Base-by-base conservation (phyloP, 2,797 vertebrate genomes). In the Danio choprae region DNA sequence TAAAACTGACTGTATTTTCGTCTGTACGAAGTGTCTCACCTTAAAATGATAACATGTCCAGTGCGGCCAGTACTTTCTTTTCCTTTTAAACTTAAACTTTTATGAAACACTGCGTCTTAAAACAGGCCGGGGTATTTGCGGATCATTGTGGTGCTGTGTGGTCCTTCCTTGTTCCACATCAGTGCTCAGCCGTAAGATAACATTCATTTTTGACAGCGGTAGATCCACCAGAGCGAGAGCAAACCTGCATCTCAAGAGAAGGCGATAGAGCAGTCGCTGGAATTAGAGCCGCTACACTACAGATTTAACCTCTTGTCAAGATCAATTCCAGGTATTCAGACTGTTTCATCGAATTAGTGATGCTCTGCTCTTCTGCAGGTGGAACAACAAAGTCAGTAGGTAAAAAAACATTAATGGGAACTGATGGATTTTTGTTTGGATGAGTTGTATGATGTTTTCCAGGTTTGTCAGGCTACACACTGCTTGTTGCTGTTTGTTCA, bases 131-230 rank as follows among this genome's bases (percentile, higher is more conserved):
- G 51, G 41, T 62, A 36, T 81, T n/a, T 63, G 72, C 6, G 73
- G 22, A 40, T 77, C 53, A 18, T 13, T 48, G 53, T 46, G 38
- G 74, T 64, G 56, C 29, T 38, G 50, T 77, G 74, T 15, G 63
- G 75, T 20, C 63, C 58, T 36, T 43, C 48, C 15, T 72, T 83
- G 67, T 83, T 83, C 62, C 79, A 79, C 55, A 75, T 55, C 69
- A 73, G 55, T 75, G 67, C 84, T 78, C 81, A 81, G 48, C 43
- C 44, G 36, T 64, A 16, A 70, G 77, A 77, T 76, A 76, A 68
- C 76, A 81, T 85, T 69, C 77, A 64, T 83, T 79, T 81, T 72
- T 79, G 79, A 83, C 76, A 76, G 71, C 55, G 22, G 65, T 58
- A 56, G 77, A 65, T 69, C 50, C 79, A 68, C 75, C 77, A 63